Evolutionary conservation across 92 coral and sea anemone species (phyloP).

Genomic region (Metridium senile): DNA sequence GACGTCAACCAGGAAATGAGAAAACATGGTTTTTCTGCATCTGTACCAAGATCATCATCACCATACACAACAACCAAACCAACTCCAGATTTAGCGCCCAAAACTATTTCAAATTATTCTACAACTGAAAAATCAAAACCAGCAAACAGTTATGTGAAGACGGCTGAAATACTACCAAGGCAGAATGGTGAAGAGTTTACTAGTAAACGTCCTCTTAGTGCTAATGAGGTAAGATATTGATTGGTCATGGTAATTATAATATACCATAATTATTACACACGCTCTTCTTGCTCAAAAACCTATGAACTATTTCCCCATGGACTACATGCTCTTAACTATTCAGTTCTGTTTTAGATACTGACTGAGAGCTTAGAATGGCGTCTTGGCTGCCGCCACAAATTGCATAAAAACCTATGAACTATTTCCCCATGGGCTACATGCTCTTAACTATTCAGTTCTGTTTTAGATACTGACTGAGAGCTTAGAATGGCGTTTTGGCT

Average conservation of each 20-base stretch:
- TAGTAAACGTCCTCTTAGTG: background rate
- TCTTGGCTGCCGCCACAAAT: no score
- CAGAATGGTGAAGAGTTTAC: background rate
- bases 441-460: no score
- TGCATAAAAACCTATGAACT: no score
- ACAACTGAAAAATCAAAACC: background rate
- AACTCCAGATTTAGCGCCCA: background rate
- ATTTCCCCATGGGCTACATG: no score
- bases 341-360: no score
- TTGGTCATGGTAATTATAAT: no score
- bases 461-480: no score
- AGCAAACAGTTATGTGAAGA: background rate
- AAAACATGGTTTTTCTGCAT: background rate
- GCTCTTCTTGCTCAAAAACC: no score
- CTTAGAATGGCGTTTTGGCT: no score
- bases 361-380: no score
- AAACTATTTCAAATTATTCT: background rate
- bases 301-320: no score
- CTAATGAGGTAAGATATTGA: background rate
- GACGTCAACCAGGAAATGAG: background rate
- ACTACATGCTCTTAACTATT: no score
- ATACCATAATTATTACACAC: background rate
- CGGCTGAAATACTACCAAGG: background rate
- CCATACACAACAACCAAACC: background rate
- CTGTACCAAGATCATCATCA: background rate